Conservation (phyloP, 2,113 vertebrate genomes). For the Sakesphorus luctuosus region DNA sequence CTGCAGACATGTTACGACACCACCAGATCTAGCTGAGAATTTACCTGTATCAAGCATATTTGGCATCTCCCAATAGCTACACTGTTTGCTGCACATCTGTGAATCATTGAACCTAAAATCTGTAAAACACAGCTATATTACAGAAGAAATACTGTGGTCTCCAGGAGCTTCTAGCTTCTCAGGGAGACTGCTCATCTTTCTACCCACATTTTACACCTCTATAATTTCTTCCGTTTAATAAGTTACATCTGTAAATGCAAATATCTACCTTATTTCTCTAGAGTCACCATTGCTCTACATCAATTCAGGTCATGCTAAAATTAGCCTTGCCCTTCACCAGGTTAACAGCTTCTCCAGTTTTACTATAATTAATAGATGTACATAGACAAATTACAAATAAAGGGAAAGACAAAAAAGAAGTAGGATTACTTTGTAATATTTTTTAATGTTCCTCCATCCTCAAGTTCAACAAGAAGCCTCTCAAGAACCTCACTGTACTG, state of each 20-base stretch:
- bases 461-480: not conserved
- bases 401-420: conserved; percentile 33
- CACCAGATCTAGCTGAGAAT: not conserved
- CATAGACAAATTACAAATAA: conserved; percentile 37
- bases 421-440: not conserved
- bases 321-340: conserved; percentile 61
- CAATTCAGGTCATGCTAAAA: conserved; percentile 61
- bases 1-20: not conserved
- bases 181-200: not conserved
- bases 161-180: not conserved
- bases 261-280: conserved; percentile 51
- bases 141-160: not conserved
- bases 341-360: conserved; percentile 26
- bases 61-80: not conserved
- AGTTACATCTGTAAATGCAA: conserved; percentile 23
- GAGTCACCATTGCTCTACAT: conserved; percentile 50
- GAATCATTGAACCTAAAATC: not conserved
- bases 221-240: not conserved
- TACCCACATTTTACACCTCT: not conserved
- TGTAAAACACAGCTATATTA: not conserved
- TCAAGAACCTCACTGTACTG: not conserved
- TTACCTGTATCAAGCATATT: not conserved
- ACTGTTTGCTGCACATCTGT: not conserved
- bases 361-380: conserved; percentile 45
- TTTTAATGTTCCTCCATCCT: not conserved